A percentile compares a stretch with the other conserved stretches of the same genome.
phyloP scores from a whole-genome alignment of 2,888 invertebrate species.

The Odontocolon sp. region DNA sequence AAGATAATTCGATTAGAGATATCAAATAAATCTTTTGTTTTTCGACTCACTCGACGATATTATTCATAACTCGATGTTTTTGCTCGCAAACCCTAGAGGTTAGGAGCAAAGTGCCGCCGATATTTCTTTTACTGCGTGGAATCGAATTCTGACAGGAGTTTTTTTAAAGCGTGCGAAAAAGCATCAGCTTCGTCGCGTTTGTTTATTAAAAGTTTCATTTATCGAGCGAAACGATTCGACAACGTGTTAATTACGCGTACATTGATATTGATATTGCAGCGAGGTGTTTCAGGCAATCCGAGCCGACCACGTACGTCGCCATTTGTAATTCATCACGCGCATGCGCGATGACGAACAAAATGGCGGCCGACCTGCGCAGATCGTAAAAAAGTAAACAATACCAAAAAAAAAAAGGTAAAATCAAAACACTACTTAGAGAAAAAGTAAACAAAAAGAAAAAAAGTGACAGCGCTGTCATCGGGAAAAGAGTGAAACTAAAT shows the following conservation, averaged over 20 bases:
- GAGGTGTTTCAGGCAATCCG: slow-evolving; percentile 9
- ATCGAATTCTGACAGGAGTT: too few species aligned
- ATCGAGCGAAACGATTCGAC: neutral
- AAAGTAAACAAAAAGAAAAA: too few species aligned
- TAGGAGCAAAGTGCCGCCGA: too few species aligned
- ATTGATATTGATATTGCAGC: slow-evolving; percentile 2
- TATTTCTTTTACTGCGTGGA: too few species aligned
- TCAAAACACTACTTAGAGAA: too few species aligned
- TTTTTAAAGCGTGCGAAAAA: neutral
- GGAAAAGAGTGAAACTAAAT: too few species aligned
- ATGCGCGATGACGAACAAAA: slow-evolving; percentile 15
- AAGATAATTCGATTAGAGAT: neutral
- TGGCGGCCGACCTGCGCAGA: neutral
- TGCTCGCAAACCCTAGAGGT: neutral
- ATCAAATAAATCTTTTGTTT: neutral
- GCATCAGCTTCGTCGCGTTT: slow-evolving; percentile 12
- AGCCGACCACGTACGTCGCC: slow-evolving; percentile 44
- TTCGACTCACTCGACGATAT: neutral
- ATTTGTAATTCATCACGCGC: slow-evolving; percentile 45
- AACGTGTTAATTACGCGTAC: neutral
- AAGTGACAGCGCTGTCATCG: too few species aligned
- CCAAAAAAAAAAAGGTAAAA: too few species aligned
- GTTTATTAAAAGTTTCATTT: slow-evolving; percentile 30
- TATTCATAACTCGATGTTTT: slow-evolving; percentile 1
- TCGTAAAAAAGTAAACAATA: neutral